Conservation (phyloP, 2,113 vertebrate species). For the Lagopus muta region DNA sequence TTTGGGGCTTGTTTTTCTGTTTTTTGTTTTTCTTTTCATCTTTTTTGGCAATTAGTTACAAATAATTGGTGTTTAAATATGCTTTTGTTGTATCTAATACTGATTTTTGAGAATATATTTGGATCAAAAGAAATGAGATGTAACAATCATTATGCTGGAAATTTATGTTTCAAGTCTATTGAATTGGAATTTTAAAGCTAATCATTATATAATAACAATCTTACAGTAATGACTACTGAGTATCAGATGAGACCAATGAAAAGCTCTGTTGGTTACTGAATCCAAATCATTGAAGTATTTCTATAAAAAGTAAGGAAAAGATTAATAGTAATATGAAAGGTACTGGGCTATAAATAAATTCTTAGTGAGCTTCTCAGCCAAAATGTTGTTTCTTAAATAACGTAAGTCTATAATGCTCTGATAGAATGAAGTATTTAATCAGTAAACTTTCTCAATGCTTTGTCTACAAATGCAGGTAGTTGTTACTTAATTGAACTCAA, state of each 20-base stretch:
- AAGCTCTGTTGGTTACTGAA: not conserved
- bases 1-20: not conserved
- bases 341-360: not conserved
- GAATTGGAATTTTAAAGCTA: not conserved
- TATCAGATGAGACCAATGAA: not conserved
- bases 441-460: fast-evolving
- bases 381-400: not conserved
- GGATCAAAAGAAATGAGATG: not conserved
- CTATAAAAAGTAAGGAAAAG: not conserved
- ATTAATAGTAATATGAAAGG: not conserved
- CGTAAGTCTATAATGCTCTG: not conserved
- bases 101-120: not conserved
- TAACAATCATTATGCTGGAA: not conserved
- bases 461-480: not conserved
- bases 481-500: not conserved
- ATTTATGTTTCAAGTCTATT: not conserved
- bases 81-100: not conserved
- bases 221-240: not conserved
- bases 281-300: not conserved
- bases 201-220: not conserved
- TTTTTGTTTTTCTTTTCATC: too few species aligned
- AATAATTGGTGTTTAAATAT: not conserved
- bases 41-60: not conserved
- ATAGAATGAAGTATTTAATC: not conserved
- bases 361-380: not conserved